A percentile compares a stretch with the other conserved stretches of the same genome.
These are phyloP conservation scores for Epistrophe eligans DNA, from an alignment of 2,888 invertebrate species.

Conservation along the genomic window DNA sequence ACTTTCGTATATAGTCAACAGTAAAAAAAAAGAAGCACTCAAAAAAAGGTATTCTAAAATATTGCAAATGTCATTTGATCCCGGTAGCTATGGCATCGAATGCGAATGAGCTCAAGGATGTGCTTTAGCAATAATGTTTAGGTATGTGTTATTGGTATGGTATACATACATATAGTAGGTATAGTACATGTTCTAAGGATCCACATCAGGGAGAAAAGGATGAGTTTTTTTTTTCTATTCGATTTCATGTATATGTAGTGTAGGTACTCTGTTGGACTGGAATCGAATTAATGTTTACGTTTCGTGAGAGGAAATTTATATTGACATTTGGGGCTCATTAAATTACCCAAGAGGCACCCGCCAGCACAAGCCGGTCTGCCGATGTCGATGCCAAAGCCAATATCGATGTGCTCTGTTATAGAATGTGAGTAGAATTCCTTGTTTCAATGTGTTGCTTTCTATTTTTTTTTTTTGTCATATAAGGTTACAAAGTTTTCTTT, in stretches of 20 bases:
- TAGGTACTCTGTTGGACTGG: slow-evolving; percentile 40
- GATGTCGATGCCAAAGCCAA: slow-evolving; percentile 31
- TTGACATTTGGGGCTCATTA: slow-evolving; percentile 75
- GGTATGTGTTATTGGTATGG: not conserved
- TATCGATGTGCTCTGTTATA: slow-evolving; percentile 36
- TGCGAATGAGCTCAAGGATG: slow-evolving; percentile 69
- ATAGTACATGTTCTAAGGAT: slow-evolving; percentile 19
- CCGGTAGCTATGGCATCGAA: slow-evolving; percentile 65
- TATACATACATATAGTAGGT: not conserved
- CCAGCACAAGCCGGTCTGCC: slow-evolving; percentile 12
- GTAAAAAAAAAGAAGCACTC: slow-evolving; percentile 3
- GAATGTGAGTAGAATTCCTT: slow-evolving; percentile 56
- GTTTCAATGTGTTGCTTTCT: slow-evolving; percentile 37
- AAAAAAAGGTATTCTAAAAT: slow-evolving; percentile 64
- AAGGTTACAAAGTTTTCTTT: slow-evolving; percentile 34
- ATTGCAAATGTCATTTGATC: slow-evolving; percentile 75
- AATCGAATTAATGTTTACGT: slow-evolving; percentile 74
- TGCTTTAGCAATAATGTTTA: slow-evolving; percentile 6
- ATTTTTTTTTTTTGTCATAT: not conserved
- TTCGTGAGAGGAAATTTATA: slow-evolving; percentile 74
- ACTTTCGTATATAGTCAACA: not conserved
- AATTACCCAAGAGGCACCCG: slow-evolving; percentile 63
- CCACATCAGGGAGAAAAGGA: slow-evolving; percentile 9
- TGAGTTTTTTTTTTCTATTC: slow-evolving; percentile 20
- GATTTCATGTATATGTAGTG: slow-evolving; percentile 4